Base-by-base conservation (phyloP, 2,888 invertebrate genomes). In the Mechanitis messenoides region DNA sequence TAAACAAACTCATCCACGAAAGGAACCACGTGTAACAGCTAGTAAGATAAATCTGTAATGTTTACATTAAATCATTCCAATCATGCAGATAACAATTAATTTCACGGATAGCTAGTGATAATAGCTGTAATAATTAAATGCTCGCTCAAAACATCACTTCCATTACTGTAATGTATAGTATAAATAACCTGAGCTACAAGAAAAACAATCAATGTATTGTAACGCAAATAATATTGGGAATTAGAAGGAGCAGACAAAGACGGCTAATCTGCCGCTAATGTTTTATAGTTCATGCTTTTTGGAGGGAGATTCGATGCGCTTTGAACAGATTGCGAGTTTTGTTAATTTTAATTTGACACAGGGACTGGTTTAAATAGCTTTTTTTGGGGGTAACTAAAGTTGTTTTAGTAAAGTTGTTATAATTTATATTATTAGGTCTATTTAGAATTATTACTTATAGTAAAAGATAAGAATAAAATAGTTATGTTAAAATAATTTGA, bases 301-400 rank as follows among this genome's bases (percentile, higher is more conserved):
- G 70, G 70, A 73, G 86, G 83, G 81, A 73, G 78, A 85, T 87
- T 85, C 70, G 84, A 61, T 64, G 70, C 81, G 83, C 83, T 78
- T 72, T 66, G 73, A 73, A 70, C 73, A 71, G 81, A 81, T 81
- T 82, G 78, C 74, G 75, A 79, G 47, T 31, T 78, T 80, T 73
- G 71, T 71, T 55, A 72, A 73, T 73, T 77, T 72, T 74, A 74
- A 79, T 80, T 80, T 73, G 74, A 71, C 68, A 72, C 73, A 72
- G 64, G 62, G 59, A 64, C 65, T 58, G 58, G 59, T 53, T 59
- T 60, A 60, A 66, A 64, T 56, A 33, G 42, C 9, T 42, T 42
- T 42, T 42, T 42, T 42, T 9, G 9, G 35, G 35, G 35, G 3
- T 35, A 6, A 42, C 42, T 42, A 9, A 42, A 42, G 11, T 11